Evolutionary conservation across 2,797 vertebrate genomes (phyloP).

Genomic region (Bucorvus abyssinicus): DNA sequence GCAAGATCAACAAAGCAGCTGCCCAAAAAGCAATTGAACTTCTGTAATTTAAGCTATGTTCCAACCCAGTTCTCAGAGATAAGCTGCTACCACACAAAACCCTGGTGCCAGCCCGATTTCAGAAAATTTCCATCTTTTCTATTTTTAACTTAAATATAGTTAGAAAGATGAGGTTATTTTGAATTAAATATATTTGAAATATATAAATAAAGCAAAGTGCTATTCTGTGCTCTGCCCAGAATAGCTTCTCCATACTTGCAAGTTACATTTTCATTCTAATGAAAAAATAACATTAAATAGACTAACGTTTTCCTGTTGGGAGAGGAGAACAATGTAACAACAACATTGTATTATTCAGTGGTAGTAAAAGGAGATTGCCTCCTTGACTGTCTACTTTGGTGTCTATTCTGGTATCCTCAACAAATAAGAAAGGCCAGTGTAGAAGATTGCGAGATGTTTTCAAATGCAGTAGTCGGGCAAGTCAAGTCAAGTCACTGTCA

Average conservation of each 20-base stretch:
- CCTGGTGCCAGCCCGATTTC: constrained; percentile 9
- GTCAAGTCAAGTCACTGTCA: background rate
- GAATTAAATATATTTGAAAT: constrained; percentile 32
- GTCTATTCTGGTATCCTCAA: background rate
- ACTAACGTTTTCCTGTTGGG: background rate
- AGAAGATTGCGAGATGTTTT: background rate
- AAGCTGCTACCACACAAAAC: constrained; percentile 46
- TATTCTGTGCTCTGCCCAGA: background rate
- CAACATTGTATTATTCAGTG: background rate
- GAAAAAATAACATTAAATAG: constrained; percentile 33
- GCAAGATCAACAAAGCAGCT: constrained; percentile 4
- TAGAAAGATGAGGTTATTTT: constrained; percentile 33
- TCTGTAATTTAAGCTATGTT: constrained; percentile 27
- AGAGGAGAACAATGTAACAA: background rate
- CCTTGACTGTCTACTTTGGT: background rate
- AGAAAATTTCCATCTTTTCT: constrained; percentile 17
- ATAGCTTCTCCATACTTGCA: constrained; percentile 1
- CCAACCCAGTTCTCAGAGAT: constrained; percentile 23
- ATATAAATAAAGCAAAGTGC: constrained; percentile 26
- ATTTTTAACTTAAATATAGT: constrained; percentile 38
- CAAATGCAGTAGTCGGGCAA: background rate
- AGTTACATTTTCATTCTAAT: constrained; percentile 53
- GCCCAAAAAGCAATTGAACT: constrained; percentile 32
- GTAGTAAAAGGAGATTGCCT: background rate
- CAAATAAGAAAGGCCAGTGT: background rate